Percentiles rank a stretch among this genome's conserved stretches.
These are phyloP conservation scores for Campylorhamphus procurvoides DNA, from an alignment of 2,113 vertebrate genomes.

Conservation along the genomic window DNA sequence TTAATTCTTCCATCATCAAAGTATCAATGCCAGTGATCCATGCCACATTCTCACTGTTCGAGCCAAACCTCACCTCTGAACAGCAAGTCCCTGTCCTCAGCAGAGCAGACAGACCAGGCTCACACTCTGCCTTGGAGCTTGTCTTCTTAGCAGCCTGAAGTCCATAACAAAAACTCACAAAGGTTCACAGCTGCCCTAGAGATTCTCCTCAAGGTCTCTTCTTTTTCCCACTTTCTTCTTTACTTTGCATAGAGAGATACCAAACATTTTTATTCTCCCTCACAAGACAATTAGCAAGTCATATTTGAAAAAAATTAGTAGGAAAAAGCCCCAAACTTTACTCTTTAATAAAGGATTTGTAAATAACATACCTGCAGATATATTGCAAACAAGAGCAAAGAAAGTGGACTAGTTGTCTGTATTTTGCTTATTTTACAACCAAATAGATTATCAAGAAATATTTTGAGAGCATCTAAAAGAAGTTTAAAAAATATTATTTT, in stretches of 20 bases:
- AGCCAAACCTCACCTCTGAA: not conserved
- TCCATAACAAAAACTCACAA: not conserved
- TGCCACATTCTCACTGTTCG: not conserved
- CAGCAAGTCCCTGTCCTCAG: not conserved
- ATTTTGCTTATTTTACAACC: not conserved
- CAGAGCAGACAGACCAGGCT: not conserved
- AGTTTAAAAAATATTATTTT: not conserved
- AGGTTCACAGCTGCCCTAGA: not conserved
- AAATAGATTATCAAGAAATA: not conserved
- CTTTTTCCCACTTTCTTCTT: not conserved
- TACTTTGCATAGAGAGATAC: not conserved
- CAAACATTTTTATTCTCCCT: not conserved
- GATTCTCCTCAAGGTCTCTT: not conserved
- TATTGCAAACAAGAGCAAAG: not conserved
- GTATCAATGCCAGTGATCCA: accelerated
- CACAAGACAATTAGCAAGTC: not conserved
- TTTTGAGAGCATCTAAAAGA: not conserved
- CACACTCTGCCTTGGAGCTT: not conserved
- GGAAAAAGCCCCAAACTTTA: not conserved
- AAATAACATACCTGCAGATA: not conserved
- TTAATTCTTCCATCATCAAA: not conserved
- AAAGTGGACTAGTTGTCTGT: not conserved
- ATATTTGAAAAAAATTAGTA: not conserved
- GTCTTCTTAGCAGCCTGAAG: not conserved
- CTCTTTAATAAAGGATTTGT: not conserved